Evolutionary conservation across 2,797 vertebrate genomes (phyloP), one percentile per base, ranked within the genome.

Genomic region (Helostoma temminkii): DNA sequence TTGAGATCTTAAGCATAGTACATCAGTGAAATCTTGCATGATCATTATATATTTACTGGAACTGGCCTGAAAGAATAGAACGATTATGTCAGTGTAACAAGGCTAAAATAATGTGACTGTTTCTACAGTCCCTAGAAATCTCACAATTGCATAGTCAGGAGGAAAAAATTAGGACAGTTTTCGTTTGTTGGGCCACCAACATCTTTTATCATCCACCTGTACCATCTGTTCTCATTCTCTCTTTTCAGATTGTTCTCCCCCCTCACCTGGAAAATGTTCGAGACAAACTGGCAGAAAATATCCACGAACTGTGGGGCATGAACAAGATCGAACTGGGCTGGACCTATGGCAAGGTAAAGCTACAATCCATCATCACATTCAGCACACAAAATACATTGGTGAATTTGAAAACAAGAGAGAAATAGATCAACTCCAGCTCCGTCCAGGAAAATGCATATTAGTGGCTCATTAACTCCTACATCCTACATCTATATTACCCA

Each of bases 311-410:
- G 42, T 99, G 98, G 98, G 98, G 96, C 60, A 99, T 98, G 96
- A 99, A 99, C 91, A 99, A 99, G 94, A 99, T 99, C 52, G 98
- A 99, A 80, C 94, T 99, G 47, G 98, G 98, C 70, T 99, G 98
- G 98, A 97, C 95, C 24, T 99, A 95, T 4, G 98, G 98, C 91
- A 99, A 99, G 96, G 98, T 99, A 87, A 65, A 45, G 8, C 46
- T 43, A 28, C 28, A 22, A 37, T 55, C 32, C 25, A 22, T 21
- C 65, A 21, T 36, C 52, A 14, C 14, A 7, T 15, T 52, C 6
- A 34, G 18, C 9, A 39, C 47, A 58, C n/a, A 65, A 5, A 24
- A 45, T n/a, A 41, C 57, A 9, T 42, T 5, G 32, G 19, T 45
- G 12, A 42, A 10, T 64, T 34, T 68, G 26, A 52, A 61, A 61